Conservation (phyloP, 2,113 vertebrate genomes). For the Podarcis raffonei region DNA sequence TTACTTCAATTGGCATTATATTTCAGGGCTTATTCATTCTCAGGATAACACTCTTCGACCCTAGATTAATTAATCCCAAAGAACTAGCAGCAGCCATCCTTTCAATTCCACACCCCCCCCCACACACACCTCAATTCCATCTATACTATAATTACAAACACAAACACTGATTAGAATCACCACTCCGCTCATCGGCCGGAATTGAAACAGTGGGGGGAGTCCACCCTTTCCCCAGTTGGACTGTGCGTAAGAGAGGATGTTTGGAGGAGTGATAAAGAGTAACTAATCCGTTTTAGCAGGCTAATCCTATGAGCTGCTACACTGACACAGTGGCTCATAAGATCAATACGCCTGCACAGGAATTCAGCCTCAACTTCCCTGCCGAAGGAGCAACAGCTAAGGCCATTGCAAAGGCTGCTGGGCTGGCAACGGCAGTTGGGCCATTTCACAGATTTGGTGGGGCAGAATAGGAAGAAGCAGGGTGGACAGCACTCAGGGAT, state of each 20-base stretch:
- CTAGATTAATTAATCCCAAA: conserved; percentile 4
- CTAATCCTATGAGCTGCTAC: neutral
- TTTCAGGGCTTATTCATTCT: neutral
- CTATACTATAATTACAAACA: neutral
- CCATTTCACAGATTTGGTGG: neutral
- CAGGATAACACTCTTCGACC: neutral
- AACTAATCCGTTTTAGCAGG: neutral
- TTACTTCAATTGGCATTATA: neutral
- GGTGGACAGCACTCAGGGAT: too few species aligned
- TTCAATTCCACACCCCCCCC: too few species aligned
- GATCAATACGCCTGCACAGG: neutral
- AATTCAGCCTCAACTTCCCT: neutral
- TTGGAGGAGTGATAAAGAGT: neutral
- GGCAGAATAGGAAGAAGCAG: neutral
- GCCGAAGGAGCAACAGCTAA: neutral
- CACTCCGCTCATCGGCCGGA: neutral
- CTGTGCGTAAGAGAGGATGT: neutral
- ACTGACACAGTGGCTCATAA: neutral
- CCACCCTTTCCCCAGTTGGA: neutral
- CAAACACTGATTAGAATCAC: neutral
- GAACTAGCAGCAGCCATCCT: neutral
- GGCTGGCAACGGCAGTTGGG: neutral
- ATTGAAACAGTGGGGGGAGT: neutral
- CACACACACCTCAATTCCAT: too few species aligned
- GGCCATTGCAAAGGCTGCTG: neutral